These are phyloP conservation scores for Phenganax subtilis DNA, from an alignment of 92 coral and sea anemone genomes.

Conservation along the genomic window DNA sequence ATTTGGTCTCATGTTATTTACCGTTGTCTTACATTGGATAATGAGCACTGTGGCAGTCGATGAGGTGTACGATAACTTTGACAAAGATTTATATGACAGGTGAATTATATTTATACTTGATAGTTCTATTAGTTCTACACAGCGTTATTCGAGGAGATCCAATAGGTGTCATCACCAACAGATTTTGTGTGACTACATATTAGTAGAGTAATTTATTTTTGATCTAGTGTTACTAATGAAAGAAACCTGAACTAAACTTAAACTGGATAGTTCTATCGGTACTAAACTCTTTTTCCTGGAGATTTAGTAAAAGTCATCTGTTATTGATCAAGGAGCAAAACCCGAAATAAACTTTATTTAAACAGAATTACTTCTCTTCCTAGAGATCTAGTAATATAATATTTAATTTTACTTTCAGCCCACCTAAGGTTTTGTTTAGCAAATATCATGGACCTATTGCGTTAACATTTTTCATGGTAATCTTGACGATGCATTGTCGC, in stretches of 20 bases:
- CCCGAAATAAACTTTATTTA: not conserved
- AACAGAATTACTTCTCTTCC: not conserved
- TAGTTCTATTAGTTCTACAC: constrained; percentile 8
- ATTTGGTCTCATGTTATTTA: constrained; percentile 60
- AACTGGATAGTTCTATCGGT: too few species aligned
- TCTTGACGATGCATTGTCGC: constrained; percentile 85
- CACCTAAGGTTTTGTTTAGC: not conserved
- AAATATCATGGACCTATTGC: constrained; percentile 64
- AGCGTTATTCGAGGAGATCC: not conserved
- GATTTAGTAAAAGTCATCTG: not conserved
- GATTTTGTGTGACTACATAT: too few species aligned
- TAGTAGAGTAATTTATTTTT: too few species aligned
- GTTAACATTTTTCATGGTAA: constrained; percentile 61
- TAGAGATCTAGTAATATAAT: not conserved
- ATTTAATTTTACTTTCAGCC: not conserved
- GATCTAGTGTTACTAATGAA: too few species aligned
- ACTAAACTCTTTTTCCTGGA: too few species aligned
- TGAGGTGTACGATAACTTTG: constrained; percentile 61
- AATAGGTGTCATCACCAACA: too few species aligned
- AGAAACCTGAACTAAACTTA: too few species aligned
- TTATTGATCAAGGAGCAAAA: not conserved
- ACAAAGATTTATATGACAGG: constrained; percentile 44
- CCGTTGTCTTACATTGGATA: constrained; percentile 63
- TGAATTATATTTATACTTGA: constrained; percentile 45
- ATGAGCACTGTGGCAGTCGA: constrained; percentile 52